A percentile compares a stretch with the other conserved stretches of the same genome.
Conservation (phyloP, 2,888 invertebrate genomes). For the Drosophila histrio region DNA sequence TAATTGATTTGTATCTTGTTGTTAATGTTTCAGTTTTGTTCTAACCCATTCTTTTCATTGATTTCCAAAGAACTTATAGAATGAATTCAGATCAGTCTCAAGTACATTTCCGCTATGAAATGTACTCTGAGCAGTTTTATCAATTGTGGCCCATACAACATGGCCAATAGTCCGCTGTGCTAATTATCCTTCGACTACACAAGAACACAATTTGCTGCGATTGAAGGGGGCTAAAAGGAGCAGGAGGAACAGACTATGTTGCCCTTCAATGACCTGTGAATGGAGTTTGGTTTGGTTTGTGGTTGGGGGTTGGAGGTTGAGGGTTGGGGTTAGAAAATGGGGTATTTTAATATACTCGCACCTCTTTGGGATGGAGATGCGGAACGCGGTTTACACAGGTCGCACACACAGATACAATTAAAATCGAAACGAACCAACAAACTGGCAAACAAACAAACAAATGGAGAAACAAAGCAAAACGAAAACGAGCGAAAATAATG, state of each 20-base stretch:
- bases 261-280: conserved; percentile 62
- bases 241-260: conserved; percentile 5
- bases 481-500: conserved; percentile 77
- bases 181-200: conserved; percentile 8
- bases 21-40: neutral
- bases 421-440: conserved; percentile 67
- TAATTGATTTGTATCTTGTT: neutral
- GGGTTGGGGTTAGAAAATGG: neutral
- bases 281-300: conserved; percentile 1
- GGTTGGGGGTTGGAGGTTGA: neutral
- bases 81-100: neutral
- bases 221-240: neutral
- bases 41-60: neutral
- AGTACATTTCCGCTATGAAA: neutral
- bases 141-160: neutral
- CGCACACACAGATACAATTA: conserved; percentile 64
- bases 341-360: conserved; percentile 66
- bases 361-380: conserved; percentile 31
- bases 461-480: conserved; percentile 66
- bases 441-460: conserved; percentile 52
- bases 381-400: neutral
- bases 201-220: conserved; percentile 10
- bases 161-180: neutral
- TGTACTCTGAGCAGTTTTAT: neutral
- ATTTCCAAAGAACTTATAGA: neutral